phyloP scores from a whole-genome alignment of 2,113 vertebrate genomes.

The Alouatta palliata region DNA sequence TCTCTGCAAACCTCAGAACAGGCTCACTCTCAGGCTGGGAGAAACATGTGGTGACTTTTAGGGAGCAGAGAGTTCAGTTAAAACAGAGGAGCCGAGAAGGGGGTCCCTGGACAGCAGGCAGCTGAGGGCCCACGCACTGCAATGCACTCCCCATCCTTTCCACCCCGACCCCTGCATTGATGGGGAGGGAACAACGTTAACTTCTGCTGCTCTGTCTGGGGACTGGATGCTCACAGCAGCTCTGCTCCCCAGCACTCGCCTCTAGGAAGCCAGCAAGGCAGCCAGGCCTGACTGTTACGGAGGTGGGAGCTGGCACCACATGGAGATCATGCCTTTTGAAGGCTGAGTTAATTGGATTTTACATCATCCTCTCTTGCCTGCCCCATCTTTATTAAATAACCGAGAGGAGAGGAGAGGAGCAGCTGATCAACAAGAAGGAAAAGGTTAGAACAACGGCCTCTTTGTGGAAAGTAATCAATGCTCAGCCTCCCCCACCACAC shows the following conservation, averaged over 20 bases:
- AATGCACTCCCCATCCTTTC: rapidly evolving
- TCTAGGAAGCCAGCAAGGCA: not conserved
- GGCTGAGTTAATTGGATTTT: constrained; percentile 72
- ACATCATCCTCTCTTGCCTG: constrained; percentile 51
- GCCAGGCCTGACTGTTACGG: not conserved
- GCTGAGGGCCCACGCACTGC: rapidly evolving
- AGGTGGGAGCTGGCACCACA: not conserved
- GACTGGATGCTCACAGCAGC: not conserved
- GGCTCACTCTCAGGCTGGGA: not conserved
- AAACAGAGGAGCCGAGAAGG: too few relatives aligned
- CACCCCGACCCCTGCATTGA: rapidly evolving
- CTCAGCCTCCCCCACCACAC: not conserved
- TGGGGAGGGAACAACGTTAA: not conserved
- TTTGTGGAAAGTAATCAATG: not conserved
- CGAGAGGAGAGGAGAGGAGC: constrained; percentile 2
- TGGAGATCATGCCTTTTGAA: constrained; percentile 55
- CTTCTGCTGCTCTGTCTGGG: not conserved
- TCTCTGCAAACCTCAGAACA: not conserved
- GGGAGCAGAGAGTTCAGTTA: not conserved
- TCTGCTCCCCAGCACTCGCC: not conserved
- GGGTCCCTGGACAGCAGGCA: rapidly evolving
- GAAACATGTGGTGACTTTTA: rapidly evolving
- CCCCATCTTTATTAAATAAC: constrained; percentile 68
- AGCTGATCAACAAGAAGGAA: not conserved
- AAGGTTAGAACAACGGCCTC: not conserved